Base-by-base conservation (phyloP, 2,113 vertebrate species). In the Zapornia atra region DNA sequence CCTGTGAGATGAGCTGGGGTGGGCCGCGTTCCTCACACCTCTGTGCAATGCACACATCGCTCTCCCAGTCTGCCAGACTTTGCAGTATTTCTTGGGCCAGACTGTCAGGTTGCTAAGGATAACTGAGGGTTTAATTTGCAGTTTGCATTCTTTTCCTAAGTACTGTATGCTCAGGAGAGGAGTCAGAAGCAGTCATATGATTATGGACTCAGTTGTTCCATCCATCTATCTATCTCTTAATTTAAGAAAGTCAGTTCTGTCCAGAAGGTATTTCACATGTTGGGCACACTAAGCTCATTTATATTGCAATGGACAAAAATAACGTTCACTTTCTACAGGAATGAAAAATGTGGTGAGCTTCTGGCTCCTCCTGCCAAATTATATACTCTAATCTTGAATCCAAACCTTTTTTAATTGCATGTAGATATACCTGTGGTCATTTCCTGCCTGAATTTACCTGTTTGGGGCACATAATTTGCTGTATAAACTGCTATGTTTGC, bases 11-110 rank as follows among this genome's bases (percentile, higher is more conserved):
- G 91, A 94, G 90, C 82, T 4, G 14, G 84, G 90, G 92, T 65
- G 88, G 96, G 90, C 85, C 0, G 0, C 85, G 83, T 88, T 91
- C 94, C 97, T 97, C 94, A 66, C 98, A 96, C 96, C 76, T 79
- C 76, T 6, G 22, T 97, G 98, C 15, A 36, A 97, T 96, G 90
- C 93, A 40, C 94, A 82, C 86, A 36, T 15, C 9, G 2, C 54
- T 68, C 89, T 94, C 83, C 90, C 90, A 5, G 3, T 10, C 90
- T 42, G 51, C 72, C 85, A 76, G 92, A 83, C 90, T 61, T 87
- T 54, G 95, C 91, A 77, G 51, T 56, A 63, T 94, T 94, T 73
- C 53, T 75, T 64, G 57, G 88, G 75, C 86, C 68, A 50, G 68
- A n/a, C 94, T 56, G 82, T 82, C 95, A 69, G 73, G 63, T 31